These are phyloP conservation scores for Aphelenchoides bicaudatus DNA, from an alignment of 2,888 invertebrate species.

Conservation along the genomic window DNA sequence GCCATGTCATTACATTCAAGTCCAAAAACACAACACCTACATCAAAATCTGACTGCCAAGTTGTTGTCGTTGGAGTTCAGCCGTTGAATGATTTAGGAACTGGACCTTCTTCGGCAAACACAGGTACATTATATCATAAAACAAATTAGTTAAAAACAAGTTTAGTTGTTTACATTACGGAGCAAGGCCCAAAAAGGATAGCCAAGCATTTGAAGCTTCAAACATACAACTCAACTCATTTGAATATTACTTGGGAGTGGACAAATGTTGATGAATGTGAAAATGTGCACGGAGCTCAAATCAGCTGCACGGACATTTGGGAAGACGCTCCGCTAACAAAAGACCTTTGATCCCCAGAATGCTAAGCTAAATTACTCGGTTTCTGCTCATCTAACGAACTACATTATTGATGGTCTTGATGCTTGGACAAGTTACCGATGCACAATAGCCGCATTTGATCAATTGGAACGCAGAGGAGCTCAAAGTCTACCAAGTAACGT, in stretches of 20 bases:
- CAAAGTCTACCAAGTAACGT: slow-evolving; percentile 18
- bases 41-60: slow-evolving; percentile 37
- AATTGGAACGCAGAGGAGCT: slow-evolving; percentile 35
- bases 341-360: not conserved
- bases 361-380: slow-evolving; percentile 29
- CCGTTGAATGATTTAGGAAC: slow-evolving; percentile 51
- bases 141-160: too few species aligned
- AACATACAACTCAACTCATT: slow-evolving; percentile 46
- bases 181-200: slow-evolving; percentile 40
- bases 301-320: slow-evolving; percentile 6
- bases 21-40: slow-evolving; percentile 34
- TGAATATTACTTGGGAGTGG: slow-evolving; percentile 52
- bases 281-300: slow-evolving; percentile 35
- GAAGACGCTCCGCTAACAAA: slow-evolving; percentile 18
- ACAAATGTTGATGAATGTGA: slow-evolving; percentile 36
- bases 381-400: slow-evolving; percentile 33
- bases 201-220: slow-evolving; percentile 38
- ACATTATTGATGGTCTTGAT: slow-evolving; percentile 38
- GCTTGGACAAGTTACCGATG: slow-evolving; percentile 43
- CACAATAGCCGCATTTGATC: slow-evolving; percentile 43
- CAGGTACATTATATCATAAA: too few species aligned
- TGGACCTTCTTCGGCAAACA: slow-evolving; percentile 42
- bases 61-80: slow-evolving; percentile 46
- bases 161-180: slow-evolving; percentile 45
- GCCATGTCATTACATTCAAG: slow-evolving; percentile 23